Base-by-base conservation (phyloP, 2,888 invertebrate genomes). In the Drosophila phalerata region DNA sequence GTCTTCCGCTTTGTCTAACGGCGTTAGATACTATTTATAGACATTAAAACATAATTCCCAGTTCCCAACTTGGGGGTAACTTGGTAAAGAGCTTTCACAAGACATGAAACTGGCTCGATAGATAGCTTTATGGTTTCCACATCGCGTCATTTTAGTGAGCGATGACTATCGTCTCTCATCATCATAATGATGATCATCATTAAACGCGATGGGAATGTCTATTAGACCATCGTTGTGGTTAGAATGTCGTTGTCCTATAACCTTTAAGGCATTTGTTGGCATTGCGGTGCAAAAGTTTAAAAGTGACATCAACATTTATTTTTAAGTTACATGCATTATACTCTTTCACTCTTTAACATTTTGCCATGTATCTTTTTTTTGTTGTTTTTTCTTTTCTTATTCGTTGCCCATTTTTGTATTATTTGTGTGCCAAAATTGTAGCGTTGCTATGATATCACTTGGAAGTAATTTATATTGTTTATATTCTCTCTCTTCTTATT, bases 231-330 rank as follows among this genome's bases (percentile, higher is more conserved):
- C 37, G 37, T 49, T 3, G 43, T 51, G 57, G 47, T 48, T 51
- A 51, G 74, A 75, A 67, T 71, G 82, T 81, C 89, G 80, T 83
- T 88, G 88, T 84, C 88, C 88, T 88, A 71, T 88, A 85, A 89
- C 89, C 88, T 88, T 85, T 79, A 55, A 40, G 69, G 53, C 48
- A 67, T 65, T 65, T 53, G 60, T 64, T 61, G 48, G 62, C 43
- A 49, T 45, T 68, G 61, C 19, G 63, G 40, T 61, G 64, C 61
- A 72, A 60, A 72, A 60, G 62, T 70, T 82, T 68, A 51, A 56
- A 73, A 77, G 86, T 89, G 88, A 88, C 88, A 85, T 89, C 87
- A 84, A 87, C 85, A 66, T 87, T 85, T 89, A 88, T 88, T 88
- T 88, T 84, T 76, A 77, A 78, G 80, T 85, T 79, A 69, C 77